Evolutionary conservation across 2,888 invertebrate genomes (phyloP).

Genomic region (Macrosoma leucophasiata): DNA sequence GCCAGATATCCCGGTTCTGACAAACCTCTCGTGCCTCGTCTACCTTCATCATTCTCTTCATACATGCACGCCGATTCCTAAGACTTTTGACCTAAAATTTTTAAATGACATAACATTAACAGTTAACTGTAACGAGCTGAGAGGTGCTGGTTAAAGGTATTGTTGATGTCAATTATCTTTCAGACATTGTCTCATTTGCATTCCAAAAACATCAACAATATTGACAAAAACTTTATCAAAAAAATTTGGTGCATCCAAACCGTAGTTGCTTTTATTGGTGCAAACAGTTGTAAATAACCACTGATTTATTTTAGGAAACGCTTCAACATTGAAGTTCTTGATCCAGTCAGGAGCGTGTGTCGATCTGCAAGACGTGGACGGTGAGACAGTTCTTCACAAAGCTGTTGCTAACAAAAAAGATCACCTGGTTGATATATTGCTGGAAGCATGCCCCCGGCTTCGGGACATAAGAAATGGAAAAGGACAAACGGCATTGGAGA

Average conservation of each 20-base stretch:
- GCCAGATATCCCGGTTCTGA: too few relatives aligned
- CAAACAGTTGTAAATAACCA: not conserved
- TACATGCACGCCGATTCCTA: too few relatives aligned
- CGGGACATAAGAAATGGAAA: slow-evolving; percentile 49
- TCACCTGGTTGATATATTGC: slow-evolving; percentile 56
- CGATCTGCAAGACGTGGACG: slow-evolving; percentile 83
- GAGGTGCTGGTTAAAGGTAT: too few relatives aligned
- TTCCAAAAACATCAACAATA: too few relatives aligned
- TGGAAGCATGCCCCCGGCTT: slow-evolving; percentile 51
- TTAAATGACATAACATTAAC: too few relatives aligned
- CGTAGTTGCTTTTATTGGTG: not conserved
- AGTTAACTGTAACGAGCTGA: too few relatives aligned
- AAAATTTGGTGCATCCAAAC: not conserved
- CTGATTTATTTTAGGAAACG: slow-evolving; percentile 70
- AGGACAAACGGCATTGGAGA: slow-evolving; percentile 59
- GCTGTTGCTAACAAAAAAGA: slow-evolving; percentile 76
- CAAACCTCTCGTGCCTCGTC: too few relatives aligned
- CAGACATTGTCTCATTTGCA: too few relatives aligned
- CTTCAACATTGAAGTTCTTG: slow-evolving; percentile 79
- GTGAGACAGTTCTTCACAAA: slow-evolving; percentile 87
- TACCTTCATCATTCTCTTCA: too few relatives aligned
- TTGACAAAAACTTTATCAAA: too few relatives aligned
- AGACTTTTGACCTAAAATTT: too few relatives aligned
- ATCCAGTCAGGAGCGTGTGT: slow-evolving; percentile 78
- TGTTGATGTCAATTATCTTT: too few relatives aligned